A percentile compares a stretch with the other conserved stretches of the same genome.
Evolutionary conservation across 2,113 vertebrate genomes (phyloP).

Genomic region (Halichoerus grypus): DNA sequence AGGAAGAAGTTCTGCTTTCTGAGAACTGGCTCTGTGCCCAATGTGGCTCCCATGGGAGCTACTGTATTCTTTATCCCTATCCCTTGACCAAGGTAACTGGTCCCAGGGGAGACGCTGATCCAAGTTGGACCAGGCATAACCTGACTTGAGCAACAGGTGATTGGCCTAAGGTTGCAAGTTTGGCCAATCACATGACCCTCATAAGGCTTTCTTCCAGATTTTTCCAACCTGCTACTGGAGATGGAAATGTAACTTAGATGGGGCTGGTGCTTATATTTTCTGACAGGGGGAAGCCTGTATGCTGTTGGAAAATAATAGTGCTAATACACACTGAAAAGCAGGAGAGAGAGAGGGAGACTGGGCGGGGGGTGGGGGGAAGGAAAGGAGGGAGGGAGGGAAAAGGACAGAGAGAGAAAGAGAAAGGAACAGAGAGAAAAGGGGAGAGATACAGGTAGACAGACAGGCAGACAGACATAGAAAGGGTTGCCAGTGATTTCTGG

Average conservation of each 20-base stretch:
- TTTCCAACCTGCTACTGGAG: background rate
- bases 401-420: no score
- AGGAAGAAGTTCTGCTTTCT: background rate
- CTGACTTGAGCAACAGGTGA: background rate
- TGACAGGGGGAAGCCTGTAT: background rate
- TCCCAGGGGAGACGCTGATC: background rate
- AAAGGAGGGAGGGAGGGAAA: background rate
- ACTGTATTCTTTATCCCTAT: background rate
- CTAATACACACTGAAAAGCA: background rate
- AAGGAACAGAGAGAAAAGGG: background rate
- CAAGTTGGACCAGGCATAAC: background rate
- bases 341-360: background rate
- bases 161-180: background rate
- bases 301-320: background rate
- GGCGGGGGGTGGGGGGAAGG: background rate
- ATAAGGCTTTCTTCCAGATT: background rate
- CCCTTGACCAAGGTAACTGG: background rate
- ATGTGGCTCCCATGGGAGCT: background rate
- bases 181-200: background rate
- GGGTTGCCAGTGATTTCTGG: background rate
- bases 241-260: constrained; percentile 30
- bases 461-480: background rate
- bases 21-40: background rate
- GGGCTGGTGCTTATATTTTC: background rate
- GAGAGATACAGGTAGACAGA: background rate